Conservation (phyloP, 2,113 vertebrate species). For the Chionodraco myersi region DNA sequence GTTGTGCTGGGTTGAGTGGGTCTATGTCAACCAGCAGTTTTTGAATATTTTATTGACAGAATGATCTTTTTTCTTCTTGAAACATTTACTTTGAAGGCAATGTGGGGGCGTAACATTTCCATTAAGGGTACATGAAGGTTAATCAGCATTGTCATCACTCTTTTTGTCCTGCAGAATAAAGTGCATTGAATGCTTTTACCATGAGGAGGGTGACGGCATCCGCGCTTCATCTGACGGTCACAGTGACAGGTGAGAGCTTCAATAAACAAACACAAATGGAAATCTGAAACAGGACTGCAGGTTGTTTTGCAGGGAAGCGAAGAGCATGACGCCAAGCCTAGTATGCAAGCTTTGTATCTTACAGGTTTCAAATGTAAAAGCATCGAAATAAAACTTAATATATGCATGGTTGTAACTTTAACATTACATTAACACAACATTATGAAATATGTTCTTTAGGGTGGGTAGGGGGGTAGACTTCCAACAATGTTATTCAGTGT, state of each 20-base stretch:
- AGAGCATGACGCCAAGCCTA: constrained; percentile 25
- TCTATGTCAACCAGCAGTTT: constrained; percentile 9
- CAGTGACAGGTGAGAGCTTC: constrained; percentile 74
- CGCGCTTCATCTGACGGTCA: constrained; percentile 47
- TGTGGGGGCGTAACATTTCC: background rate
- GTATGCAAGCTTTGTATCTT: background rate
- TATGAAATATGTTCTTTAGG: background rate
- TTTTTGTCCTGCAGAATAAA: constrained; percentile 59
- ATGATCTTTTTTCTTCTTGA: background rate
- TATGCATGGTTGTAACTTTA: background rate
- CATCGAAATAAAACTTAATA: background rate
- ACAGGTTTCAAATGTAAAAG: too few relatives aligned
- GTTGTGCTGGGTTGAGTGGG: background rate
- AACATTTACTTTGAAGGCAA: background rate
- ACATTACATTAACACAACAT: background rate
- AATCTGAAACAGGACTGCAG: background rate
- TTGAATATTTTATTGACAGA: background rate
- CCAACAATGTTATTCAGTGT: too few relatives aligned
- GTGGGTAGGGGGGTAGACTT: too few relatives aligned
- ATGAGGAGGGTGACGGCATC: constrained; percentile 67
- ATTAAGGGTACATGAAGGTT: constrained; percentile 2
- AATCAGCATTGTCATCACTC: background rate
- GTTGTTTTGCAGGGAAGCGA: constrained; percentile 13
- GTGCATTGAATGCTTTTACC: constrained; percentile 36
- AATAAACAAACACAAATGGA: constrained; percentile 7